A percentile compares a stretch with the other conserved stretches of the same genome.
Conservation (phyloP, 2,113 vertebrate species). For the Girardinichthys multiradiatus region DNA sequence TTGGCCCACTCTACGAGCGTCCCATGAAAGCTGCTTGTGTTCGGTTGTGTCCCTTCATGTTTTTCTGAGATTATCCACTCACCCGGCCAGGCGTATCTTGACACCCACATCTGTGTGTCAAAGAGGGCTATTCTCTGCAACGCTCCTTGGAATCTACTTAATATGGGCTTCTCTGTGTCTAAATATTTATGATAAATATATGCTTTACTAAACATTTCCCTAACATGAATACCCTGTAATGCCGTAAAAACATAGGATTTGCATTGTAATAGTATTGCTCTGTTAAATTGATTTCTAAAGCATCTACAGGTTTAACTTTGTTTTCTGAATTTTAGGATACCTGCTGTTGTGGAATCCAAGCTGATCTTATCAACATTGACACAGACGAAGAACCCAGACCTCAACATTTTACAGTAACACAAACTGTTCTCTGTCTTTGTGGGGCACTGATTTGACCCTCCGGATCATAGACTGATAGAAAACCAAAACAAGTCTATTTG, state of each 20-base stretch:
- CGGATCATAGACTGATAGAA: conserved; percentile 43
- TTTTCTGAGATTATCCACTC: conserved; percentile 84
- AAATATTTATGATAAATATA: conserved; percentile 76
- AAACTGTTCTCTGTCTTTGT: conserved; percentile 34
- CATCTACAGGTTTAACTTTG: neutral
- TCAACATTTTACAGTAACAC: conserved; percentile 9
- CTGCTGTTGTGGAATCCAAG: conserved; percentile 5
- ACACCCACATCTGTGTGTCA: conserved; percentile 80
- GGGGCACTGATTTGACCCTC: conserved; percentile 43
- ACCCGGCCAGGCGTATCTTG: conserved; percentile 76
- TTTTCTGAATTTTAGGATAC: conserved; percentile 52
- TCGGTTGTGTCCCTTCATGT: conserved; percentile 77
- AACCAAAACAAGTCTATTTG: conserved; percentile 44
- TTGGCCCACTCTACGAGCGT: conserved; percentile 75
- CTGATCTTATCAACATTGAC: conserved; percentile 27
- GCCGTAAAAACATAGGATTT: neutral
- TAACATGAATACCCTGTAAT: neutral
- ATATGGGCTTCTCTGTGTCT: conserved; percentile 59
- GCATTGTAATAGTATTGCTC: too few relatives aligned
- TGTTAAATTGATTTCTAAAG: neutral
- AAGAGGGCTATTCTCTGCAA: conserved; percentile 80
- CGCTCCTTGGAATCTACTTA: conserved; percentile 69
- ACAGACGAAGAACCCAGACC: conserved; percentile 29
- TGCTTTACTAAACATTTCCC: conserved; percentile 33
- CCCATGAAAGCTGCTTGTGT: conserved; percentile 84